These are phyloP conservation scores for Hemicentrotus pulcherrimus DNA, from an alignment of 35 echinoderm and acorn worm genomes.

Conservation along the genomic window DNA sequence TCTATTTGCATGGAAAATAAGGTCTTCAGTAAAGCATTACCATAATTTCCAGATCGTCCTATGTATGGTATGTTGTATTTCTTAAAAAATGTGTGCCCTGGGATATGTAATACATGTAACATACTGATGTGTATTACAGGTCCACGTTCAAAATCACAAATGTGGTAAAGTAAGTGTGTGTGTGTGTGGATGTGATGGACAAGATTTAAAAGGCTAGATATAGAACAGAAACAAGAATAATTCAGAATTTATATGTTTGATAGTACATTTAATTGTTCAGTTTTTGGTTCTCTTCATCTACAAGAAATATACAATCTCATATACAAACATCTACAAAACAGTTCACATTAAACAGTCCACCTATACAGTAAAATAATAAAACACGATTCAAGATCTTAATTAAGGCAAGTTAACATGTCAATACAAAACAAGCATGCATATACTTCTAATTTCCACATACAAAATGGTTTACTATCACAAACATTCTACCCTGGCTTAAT, in stretches of 20 bases:
- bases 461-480: background rate
- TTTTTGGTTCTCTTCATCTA: background rate
- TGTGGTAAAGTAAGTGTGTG: too few species aligned
- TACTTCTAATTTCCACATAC: background rate
- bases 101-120: too few species aligned
- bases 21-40: too few species aligned
- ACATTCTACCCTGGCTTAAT: background rate
- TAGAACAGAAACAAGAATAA: background rate
- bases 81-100: too few species aligned
- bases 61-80: too few species aligned
- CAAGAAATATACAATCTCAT: conserved; percentile 19
- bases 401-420: background rate
- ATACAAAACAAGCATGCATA: background rate
- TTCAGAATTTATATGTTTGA: background rate
- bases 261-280: background rate
- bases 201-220: background rate
- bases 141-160: too few species aligned
- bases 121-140: too few species aligned
- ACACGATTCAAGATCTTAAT: background rate
- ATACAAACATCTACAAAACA: background rate
- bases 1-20: too few species aligned
- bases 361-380: background rate
- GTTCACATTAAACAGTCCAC: background rate
- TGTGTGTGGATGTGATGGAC: too few species aligned
- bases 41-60: too few species aligned